phyloP scores from a whole-genome alignment of 1,140 invertebrate species.

The honey bee (Apis mellifera) region DNA sequence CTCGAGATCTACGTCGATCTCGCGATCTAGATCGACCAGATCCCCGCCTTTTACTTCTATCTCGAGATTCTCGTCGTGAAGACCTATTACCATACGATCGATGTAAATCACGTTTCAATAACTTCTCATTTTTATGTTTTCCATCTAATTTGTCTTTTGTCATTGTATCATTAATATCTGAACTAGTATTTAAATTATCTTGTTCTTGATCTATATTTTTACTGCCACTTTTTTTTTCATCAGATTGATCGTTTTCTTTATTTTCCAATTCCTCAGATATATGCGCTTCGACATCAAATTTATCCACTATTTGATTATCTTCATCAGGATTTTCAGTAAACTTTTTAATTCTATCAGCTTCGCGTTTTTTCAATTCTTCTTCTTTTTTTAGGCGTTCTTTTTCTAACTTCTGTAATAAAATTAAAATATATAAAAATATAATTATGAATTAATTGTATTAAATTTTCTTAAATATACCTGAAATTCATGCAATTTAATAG shows the following conservation, averaged over 20 bases:
- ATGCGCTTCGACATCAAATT: constrained; percentile 45
- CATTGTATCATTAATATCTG: constrained; percentile 52
- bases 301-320: constrained; percentile 64
- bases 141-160: constrained; percentile 64
- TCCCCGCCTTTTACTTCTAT: constrained; percentile 64
- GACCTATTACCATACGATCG: constrained; percentile 62
- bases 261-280: constrained; percentile 49
- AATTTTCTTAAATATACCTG: constrained; percentile 81
- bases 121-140: constrained; percentile 65
- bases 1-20: constrained; percentile 70
- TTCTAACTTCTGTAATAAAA: constrained; percentile 82
- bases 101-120: constrained; percentile 60
- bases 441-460: constrained; percentile 5
- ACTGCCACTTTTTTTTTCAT: constrained; percentile 55
- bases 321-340: constrained; percentile 76
- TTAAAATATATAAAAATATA: background rate
- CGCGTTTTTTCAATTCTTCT: constrained; percentile 84
- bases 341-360: constrained; percentile 83
- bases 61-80: constrained; percentile 66
- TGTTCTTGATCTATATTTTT: constrained; percentile 60
- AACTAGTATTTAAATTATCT: constrained; percentile 52
- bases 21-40: constrained; percentile 70
- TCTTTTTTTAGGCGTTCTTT: constrained; percentile 84
- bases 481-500: constrained; percentile 91
- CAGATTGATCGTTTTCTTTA: constrained; percentile 62